Base-by-base conservation (phyloP, 2,888 invertebrate genomes). In the Oxytorus armatus region DNA sequence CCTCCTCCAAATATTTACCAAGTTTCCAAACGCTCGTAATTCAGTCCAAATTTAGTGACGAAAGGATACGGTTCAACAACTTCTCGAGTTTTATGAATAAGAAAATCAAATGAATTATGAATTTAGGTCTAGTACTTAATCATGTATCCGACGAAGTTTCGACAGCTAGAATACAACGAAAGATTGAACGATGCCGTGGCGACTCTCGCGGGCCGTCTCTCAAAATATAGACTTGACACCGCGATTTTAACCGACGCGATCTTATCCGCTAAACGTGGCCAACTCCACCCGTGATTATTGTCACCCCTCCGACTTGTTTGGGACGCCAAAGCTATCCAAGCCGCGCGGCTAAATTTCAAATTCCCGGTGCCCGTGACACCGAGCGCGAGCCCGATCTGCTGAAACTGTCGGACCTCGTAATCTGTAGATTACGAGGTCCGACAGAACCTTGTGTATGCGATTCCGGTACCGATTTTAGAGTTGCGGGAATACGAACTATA, bases 141-240 rank as follows among this genome's bases (percentile, higher is more conserved):
- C n/a, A n/a, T n/a, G n/a, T n/a, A n/a, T n/a, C n/a, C n/a, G n/a
- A n/a, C n/a, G n/a, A n/a, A n/a, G n/a, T n/a, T n/a, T n/a, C n/a
- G n/a, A n/a, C n/a, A n/a, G n/a, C n/a, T 53, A 39, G 10, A 29
- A 51, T 16, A 7, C n/a, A 10, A 39, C 8, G 66, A 66, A 66
- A 8, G 3, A 0, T n/a, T 66, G n/a, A 18, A 11, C 14, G 66
- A 53, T 10, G 39, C 11, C 10, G 39, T 36, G 23, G 51, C 51
- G 36, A 51, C 66, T 21, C 51, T 51, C 8, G 51, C 18, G 3
- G 39, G 11, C 23, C 7, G 36, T n/a, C n/a, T 55, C 42, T 3
- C 55, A 0, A 55, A 69, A 23, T n/a, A 55, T 11, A 25, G 42
- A 42, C 42, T 69, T 0, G 68, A 69, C 16, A 42, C 68, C 4